Evolutionary conservation across 1,140 invertebrate genomes (phyloP), one percentile per base, ranked within the genome.

Genomic region (Ostrea edulis): DNA sequence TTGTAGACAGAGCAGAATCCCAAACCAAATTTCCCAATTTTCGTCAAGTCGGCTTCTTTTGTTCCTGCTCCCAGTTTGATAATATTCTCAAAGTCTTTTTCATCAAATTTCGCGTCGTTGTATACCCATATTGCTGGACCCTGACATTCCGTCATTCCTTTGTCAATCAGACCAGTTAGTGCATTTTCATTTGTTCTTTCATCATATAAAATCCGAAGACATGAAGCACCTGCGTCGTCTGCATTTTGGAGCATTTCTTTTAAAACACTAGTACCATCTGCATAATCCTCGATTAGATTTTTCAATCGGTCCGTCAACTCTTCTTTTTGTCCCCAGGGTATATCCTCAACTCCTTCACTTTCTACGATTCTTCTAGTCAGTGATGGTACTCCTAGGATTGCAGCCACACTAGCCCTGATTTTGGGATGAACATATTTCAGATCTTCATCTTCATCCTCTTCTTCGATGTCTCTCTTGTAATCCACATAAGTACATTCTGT

Each of bases 181-280:
- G 84, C 82, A 84, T 93, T 82, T 71, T 90, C 82, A 86, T 93
- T 93, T 82, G 89, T 88, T 84, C 93, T 77, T 84, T 94, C 93
- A 55, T 93, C 94, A 58, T 92, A 88, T 53, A 94, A 90, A 86
- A 94, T 94, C 20, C 89, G 84, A 0, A 94, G 90, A 88, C 91
- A 89, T 29, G 91, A 93, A 9, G 94, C 93, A 25, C 91, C 91
- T 44, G 93, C 93, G 91, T 94, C 94, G 86, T 94, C 94, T 58
- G 94, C 93, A 89, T 98, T 94, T 85, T 94, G 93, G n/a, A 94
- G 86, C 11, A 94, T 87, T 89, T 94, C 93, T 88, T 93, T 94
- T 2, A 93, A 89, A 25, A 94, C 91, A 77, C 92, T 90, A 11
- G 92, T 88, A 8, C 93, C 93, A 87, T 91, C 92, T 12, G 91